Conservation (phyloP, 2,113 vertebrate species). For the Cyanoderma ruficeps region DNA sequence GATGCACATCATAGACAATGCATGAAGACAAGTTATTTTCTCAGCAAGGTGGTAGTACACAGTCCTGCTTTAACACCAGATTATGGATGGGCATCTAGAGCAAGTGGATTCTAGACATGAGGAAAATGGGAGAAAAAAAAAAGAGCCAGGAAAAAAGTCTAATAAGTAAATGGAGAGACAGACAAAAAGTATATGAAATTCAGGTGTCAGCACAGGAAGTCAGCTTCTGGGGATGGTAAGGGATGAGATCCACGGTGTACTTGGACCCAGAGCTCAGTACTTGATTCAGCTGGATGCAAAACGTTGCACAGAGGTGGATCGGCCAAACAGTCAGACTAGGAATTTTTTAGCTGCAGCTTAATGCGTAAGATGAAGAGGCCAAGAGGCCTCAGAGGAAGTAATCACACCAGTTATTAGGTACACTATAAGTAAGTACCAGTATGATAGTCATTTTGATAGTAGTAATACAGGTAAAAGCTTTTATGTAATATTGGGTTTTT, state of each 20-base stretch:
- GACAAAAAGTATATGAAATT: not conserved
- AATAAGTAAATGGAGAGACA: not conserved
- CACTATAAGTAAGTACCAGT: not conserved
- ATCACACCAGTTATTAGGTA: constrained; percentile 32
- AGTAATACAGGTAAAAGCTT: constrained; percentile 51
- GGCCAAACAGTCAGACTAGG: not conserved
- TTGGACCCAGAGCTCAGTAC: not conserved
- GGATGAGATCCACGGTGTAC: fast-evolving
- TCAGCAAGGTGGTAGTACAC: not conserved
- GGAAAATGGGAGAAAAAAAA: fast-evolving
- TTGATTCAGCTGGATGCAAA: not conserved
- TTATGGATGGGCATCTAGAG: not conserved
- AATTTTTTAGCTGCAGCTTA: not conserved
- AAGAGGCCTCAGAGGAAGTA: constrained; percentile 24
- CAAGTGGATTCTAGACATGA: not conserved
- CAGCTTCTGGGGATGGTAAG: not conserved
- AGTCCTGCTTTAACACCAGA: not conserved
- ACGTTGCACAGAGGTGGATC: fast-evolving
- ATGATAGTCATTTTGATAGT: constrained; percentile 18
- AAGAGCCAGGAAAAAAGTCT: not conserved
- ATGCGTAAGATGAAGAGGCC: not conserved
- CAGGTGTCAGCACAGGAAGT: not conserved
- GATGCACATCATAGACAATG: not conserved
- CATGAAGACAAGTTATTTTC: not conserved
- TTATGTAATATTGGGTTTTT: not conserved